Evolutionary conservation across 2,888 invertebrate genomes (phyloP).

Genomic region (Nymphalis c-album): DNA sequence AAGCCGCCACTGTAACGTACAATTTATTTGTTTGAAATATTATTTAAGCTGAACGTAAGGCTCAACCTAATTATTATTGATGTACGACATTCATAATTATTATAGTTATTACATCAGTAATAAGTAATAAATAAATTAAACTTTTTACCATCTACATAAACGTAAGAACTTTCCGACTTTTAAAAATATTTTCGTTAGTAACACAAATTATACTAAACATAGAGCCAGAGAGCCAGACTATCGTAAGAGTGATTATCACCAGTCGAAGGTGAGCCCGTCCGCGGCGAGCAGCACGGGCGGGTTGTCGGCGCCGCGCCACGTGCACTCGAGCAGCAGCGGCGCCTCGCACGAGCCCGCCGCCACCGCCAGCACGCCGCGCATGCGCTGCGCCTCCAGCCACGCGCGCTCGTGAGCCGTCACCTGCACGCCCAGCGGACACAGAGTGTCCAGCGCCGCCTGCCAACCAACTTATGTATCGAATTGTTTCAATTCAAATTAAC

Average conservation of each 20-base stretch:
- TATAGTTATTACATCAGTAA: no score
- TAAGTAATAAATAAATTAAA: no score
- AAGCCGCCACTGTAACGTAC: conserved; percentile 84
- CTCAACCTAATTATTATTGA: no score
- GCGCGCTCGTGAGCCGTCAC: conserved; percentile 81
- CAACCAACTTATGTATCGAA: conserved; percentile 7
- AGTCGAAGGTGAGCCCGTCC: conserved; percentile 84
- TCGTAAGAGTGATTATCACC: conserved; percentile 45
- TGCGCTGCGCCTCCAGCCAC: conserved; percentile 84
- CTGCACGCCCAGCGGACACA: conserved; percentile 82
- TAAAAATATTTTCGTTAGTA: no score
- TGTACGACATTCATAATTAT: no score
- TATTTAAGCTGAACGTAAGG: no score
- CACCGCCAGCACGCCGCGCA: conserved; percentile 85
- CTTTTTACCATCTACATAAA: no score
- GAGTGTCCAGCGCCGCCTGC: conserved; percentile 79
- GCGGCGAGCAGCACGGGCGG: conserved; percentile 85
- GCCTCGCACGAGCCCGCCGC: conserved; percentile 85
- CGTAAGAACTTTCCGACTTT: no score
- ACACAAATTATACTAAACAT: no score
- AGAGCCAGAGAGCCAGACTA: no score
- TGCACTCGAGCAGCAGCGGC: conserved; percentile 84
- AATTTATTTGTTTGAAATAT: neutral
- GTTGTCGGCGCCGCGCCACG: conserved; percentile 75
- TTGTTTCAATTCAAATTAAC: neutral